Percentiles rank a stretch among this genome's conserved stretches.
Evolutionary conservation across 2,113 vertebrate genomes (phyloP).

Genomic region (Aspidoscelis tigris): DNA sequence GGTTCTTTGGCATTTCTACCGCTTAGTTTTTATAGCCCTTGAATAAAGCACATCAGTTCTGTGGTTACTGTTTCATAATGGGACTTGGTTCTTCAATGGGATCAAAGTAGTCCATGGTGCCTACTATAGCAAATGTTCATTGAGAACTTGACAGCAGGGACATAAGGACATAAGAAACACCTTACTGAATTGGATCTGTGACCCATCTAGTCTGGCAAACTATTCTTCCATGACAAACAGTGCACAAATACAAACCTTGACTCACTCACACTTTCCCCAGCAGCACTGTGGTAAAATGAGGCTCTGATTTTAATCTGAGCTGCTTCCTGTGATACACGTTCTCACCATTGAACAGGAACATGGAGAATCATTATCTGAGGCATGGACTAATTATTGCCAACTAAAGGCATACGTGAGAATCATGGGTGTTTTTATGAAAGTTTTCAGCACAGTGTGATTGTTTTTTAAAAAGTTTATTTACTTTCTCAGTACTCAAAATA

Average conservation of each 20-base stretch:
- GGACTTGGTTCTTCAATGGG: not conserved
- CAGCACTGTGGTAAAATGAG: no score
- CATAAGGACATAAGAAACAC: no score
- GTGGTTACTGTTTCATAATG: not conserved
- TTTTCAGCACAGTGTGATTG: no score
- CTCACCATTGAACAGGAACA: not conserved
- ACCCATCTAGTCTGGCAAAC: no score
- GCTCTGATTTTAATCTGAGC: not conserved
- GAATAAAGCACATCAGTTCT: slow-evolving; percentile 6
- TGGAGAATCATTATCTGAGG: not conserved
- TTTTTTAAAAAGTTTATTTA: no score
- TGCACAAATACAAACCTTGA: no score
- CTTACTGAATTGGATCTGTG: no score
- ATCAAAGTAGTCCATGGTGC: not conserved
- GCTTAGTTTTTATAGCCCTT: slow-evolving; percentile 3
- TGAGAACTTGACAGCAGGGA: not conserved
- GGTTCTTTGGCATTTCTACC: not conserved
- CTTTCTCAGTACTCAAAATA: no score
- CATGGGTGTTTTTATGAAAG: no score
- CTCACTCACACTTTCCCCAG: no score
- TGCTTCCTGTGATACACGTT: not conserved
- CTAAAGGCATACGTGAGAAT: no score
- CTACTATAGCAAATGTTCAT: not conserved
- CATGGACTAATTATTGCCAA: not conserved
- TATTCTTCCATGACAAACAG: no score